Base-by-base conservation (phyloP, 2,888 invertebrate genomes). In the Morpho helenor region DNA sequence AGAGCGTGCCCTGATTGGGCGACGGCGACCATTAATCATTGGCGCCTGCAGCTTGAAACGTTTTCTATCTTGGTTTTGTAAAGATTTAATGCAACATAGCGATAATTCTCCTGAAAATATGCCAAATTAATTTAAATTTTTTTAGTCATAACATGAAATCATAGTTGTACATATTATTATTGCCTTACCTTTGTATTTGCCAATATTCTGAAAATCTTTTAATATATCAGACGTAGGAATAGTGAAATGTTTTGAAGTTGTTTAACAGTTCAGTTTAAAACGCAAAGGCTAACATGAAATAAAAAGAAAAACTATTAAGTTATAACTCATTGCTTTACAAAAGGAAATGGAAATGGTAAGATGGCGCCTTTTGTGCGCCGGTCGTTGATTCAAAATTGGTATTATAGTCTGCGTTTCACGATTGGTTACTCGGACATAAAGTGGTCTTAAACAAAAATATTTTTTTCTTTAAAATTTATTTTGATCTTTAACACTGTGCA, bases 1-100 rank as follows among this genome's bases (percentile, higher is more conserved):
- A 87, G 87, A 88, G 85, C 79, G 73, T 70, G 68, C 70, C 69
- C 70, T 70, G 76, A 86, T 86, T 85, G 84, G 84, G 62, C 67
- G 66, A 66, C 68, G 68, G 60, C 62, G 59, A 69, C 70, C 71
- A 82, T 87, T 82, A 85, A 84, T 87, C 87, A 85, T 79, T 80
- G 82, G 82, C 85, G 83, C 84, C 82, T 66, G 66, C 53, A 60
- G 54, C 63, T 64, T 64, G 61, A 65, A 73, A 73, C 69, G 68
- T 68, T 66, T 66, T 68, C 59, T 62, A 62, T 59, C 56, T 60
- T 64, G 60, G 52, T 59, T 64, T 63, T 56, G 56, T 62, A 65
- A 51, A 46, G 56, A 54, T 58, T 62, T 58, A 61, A 60, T 62
- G 59, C 55, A 51, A 61, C 44, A 51, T 57, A 55, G 59, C 59